These are phyloP conservation scores for Alauda arvensis DNA, from an alignment of 2,797 vertebrate genomes.

Conservation along the genomic window DNA sequence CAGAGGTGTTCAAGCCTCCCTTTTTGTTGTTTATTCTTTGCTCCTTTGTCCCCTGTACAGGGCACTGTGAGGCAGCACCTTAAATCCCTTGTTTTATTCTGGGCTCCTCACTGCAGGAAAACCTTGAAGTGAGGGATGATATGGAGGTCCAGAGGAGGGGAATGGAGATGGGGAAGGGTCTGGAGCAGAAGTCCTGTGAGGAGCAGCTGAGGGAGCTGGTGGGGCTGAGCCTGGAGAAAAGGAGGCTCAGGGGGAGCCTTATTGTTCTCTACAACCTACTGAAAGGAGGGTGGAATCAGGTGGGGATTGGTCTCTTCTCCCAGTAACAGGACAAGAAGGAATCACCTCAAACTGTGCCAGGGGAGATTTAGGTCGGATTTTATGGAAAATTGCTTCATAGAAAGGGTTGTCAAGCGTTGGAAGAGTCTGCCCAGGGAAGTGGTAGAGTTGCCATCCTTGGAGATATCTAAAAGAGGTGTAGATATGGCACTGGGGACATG, in stretches of 20 bases:
- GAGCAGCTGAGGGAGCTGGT: neutral
- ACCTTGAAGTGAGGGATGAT: neutral
- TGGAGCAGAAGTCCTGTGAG: neutral
- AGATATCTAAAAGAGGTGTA: neutral
- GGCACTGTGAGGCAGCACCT: no score
- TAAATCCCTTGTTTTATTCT: neutral
- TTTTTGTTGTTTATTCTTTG: neutral
- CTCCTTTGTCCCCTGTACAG: neutral
- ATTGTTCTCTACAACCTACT: neutral
- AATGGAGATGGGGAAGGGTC: neutral
- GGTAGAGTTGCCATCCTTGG: rapidly evolving
- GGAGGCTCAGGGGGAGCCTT: neutral
- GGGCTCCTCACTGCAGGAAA: neutral
- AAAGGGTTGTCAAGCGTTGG: neutral
- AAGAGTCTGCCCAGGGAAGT: neutral
- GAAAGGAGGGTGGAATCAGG: neutral
- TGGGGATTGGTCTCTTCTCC: neutral
- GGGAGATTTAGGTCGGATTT: neutral
- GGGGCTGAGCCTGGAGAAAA: neutral
- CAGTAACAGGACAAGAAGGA: neutral
- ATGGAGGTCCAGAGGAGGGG: neutral
- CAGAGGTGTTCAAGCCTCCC: neutral
- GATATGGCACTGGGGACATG: no score
- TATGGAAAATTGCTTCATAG: neutral
- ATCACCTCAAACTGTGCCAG: neutral